Evolutionary conservation across 2,113 vertebrate species (phyloP).

Genomic region (Aramus guarauna): DNA sequence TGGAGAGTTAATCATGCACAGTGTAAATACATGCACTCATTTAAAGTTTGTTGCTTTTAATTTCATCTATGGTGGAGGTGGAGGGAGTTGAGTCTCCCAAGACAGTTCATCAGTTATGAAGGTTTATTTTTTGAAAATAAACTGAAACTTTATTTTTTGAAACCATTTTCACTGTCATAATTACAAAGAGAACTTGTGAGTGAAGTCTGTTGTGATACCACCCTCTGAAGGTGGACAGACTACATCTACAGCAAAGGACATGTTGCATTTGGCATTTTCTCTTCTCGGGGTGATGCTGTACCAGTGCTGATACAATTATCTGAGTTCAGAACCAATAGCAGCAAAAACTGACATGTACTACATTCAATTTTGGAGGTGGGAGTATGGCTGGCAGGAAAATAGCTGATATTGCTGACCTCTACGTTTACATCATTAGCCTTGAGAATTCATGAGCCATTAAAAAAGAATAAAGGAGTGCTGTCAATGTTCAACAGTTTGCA

Average conservation of each 20-base stretch:
- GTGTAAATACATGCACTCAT: neutral
- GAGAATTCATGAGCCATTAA: neutral
- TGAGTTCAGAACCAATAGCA: neutral
- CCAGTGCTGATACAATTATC: neutral
- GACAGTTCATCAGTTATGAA: neutral
- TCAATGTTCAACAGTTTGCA: neutral
- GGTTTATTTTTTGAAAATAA: neutral
- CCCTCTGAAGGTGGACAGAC: neutral
- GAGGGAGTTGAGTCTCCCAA: neutral
- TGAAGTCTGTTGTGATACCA: neutral
- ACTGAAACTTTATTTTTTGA: neutral
- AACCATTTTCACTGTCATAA: neutral
- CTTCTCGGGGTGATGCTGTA: neutral
- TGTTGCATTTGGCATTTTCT: slow-evolving; percentile 14
- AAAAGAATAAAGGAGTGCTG: neutral
- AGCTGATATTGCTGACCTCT: slow-evolving; percentile 8
- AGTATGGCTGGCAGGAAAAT: slow-evolving; percentile 34
- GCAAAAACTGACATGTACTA: neutral
- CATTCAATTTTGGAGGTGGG: neutral
- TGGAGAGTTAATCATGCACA: neutral
- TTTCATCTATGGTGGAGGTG: neutral
- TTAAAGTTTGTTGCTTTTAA: neutral
- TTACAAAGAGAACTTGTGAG: neutral
- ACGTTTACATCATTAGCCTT: slow-evolving; percentile 3
- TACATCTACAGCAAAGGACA: neutral